Conservation (phyloP, 2,888 invertebrate genomes). For the Andrena praecox region DNA sequence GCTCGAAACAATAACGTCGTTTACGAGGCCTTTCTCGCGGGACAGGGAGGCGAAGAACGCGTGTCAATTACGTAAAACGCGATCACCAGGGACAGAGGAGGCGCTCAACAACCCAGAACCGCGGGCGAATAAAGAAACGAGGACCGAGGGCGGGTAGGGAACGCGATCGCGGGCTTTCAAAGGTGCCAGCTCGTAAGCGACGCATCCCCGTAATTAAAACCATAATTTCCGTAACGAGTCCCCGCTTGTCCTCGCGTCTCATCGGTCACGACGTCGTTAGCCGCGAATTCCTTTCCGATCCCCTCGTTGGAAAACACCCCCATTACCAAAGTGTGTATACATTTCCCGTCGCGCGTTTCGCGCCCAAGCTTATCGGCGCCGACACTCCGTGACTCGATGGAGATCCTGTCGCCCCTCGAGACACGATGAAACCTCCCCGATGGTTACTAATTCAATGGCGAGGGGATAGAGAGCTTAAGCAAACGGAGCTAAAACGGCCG, state of each 20-base stretch:
- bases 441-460: constrained; percentile 30
- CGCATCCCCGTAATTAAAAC: constrained; percentile 38
- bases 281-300: not conserved
- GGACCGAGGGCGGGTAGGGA: not conserved
- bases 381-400: not conserved
- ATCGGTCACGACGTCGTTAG: constrained; percentile 17
- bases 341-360: not conserved
- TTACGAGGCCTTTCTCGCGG: not conserved
- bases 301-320: not conserved
- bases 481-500: constrained; percentile 15
- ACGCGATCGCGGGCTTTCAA: constrained; percentile 2
- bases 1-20: constrained; percentile 19
- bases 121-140: not conserved
- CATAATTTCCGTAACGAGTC: constrained; percentile 39
- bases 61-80: constrained; percentile 13
- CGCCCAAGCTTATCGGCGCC: not conserved
- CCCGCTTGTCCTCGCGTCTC: not conserved
- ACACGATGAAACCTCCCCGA: not conserved
- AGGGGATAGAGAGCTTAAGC: not conserved
- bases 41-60: not conserved
- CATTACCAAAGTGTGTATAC: not conserved
- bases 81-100: not conserved
- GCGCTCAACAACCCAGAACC: no score
- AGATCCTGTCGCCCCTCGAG: not conserved
- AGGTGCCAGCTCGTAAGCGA: not conserved